Evolutionary conservation across 2,113 vertebrate genomes (phyloP).

Genomic region (Cololabis saira): DNA sequence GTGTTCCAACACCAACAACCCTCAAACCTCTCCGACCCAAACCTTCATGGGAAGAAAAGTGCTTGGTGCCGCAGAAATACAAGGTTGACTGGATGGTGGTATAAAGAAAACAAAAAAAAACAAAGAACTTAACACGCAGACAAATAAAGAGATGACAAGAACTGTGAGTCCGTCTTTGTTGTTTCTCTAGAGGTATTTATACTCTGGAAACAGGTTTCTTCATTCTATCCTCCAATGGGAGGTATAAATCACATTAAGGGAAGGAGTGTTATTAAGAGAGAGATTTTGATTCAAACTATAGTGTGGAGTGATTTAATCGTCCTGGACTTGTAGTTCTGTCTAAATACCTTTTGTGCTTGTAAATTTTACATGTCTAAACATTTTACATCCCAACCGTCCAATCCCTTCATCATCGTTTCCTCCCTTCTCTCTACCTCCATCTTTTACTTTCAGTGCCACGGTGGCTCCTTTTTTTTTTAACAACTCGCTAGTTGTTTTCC

Average conservation of each 20-base stretch:
- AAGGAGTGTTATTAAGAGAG: too few relatives aligned
- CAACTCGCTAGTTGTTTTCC: background rate
- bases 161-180: too few relatives aligned
- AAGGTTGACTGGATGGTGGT: conserved; percentile 26
- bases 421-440: conserved; percentile 13
- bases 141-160: background rate
- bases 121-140: conserved; percentile 22
- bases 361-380: conserved; percentile 34
- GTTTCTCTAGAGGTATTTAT: too few relatives aligned
- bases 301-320: conserved; percentile 34
- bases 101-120: too few relatives aligned
- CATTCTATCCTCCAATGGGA: background rate
- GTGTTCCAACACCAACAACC: conserved; percentile 53
- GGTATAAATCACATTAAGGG: background rate
- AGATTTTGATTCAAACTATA: background rate
- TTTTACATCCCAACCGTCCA: conserved; percentile 10
- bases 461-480: conserved; percentile 37
- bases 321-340: background rate
- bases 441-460: conserved; percentile 27
- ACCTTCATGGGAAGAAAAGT: conserved; percentile 48
- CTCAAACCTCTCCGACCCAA: conserved; percentile 42
- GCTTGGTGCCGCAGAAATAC: conserved; percentile 25
- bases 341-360: background rate
- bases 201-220: conserved; percentile 14
- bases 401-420: background rate